Base-by-base conservation (phyloP, 2,888 invertebrate species). In the Geotrupes spiniger region DNA sequence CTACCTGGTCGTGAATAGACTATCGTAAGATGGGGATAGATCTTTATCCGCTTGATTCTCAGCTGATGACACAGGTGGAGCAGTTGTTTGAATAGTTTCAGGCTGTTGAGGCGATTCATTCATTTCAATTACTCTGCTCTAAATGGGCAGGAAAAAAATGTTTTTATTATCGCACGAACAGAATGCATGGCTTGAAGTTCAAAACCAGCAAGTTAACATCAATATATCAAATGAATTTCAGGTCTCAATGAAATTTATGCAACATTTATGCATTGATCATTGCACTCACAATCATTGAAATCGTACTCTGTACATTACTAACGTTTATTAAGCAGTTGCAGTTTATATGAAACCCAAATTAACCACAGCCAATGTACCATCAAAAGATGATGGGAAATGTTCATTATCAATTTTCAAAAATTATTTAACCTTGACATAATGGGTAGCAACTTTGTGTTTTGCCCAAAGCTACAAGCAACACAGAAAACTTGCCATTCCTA, bases 11-110 rank as follows among this genome's bases (percentile, higher is more conserved):
- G 79, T 79, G 59, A 79, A 79, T 39, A 79, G 62, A 36, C 78
- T 78, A 46, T 79, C 78, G 53, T 79, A 79, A 28, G 78, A 76
- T 4, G 79, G 79, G 1, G 79, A 79, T 46, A 78, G 63, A 66
- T 79, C 79, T 58, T 79, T 79, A 56, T 78, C 75, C 8, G 69
- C 69, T 8, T 71, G 69, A 1, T 58, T 33, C 14, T 10, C 33
- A 14, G n/a, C 42, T 4, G 11, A 33, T 9, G 37, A 29, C 14
- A 42, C 40, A 5, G 42, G 48, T 10, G 45, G 40, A 4, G 33
- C 28, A 3, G 21, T 21, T 15, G 55, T 28, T 12, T 12, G 11
- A 9, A 25, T 27, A 37, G 27, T 37, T n/a, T 41, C 15, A 9
- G 37, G 17, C 21, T 50, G 46, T 26, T 41, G 43, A n/a, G 48